A percentile compares a stretch with the other conserved stretches of the same genome.
Evolutionary conservation across 1,140 invertebrate genomes (phyloP).

Genomic region (Physella acuta): DNA sequence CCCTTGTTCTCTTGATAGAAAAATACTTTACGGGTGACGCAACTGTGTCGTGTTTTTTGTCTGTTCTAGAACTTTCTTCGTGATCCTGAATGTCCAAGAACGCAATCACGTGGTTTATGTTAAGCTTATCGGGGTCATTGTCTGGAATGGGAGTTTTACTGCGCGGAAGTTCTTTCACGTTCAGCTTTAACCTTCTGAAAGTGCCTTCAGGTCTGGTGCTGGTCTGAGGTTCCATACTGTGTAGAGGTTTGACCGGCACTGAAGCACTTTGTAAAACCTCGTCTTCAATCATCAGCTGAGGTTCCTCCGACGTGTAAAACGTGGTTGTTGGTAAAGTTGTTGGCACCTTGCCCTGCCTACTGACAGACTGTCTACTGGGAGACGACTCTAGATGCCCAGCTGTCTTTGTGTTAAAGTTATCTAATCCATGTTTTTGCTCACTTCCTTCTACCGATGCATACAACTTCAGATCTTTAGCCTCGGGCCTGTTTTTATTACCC

Average conservation of each 20-base stretch:
- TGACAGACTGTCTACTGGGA: background rate
- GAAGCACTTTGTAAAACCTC: background rate
- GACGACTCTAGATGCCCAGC: too few species aligned
- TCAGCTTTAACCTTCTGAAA: conserved; percentile 40
- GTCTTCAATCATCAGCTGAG: background rate
- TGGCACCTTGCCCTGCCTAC: background rate
- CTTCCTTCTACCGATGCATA: too few species aligned
- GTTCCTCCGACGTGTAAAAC: background rate
- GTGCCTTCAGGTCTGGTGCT: conserved; percentile 6
- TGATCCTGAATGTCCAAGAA: conserved; percentile 30
- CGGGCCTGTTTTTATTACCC: background rate
- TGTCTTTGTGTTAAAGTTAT: too few species aligned
- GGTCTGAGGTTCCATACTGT: conserved; percentile 32
- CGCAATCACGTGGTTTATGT: conserved; percentile 49
- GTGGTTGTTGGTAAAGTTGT: background rate
- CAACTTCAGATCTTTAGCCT: background rate
- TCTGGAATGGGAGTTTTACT: conserved; percentile 48
- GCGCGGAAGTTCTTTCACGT: conserved; percentile 43
- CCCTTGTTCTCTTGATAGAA: background rate
- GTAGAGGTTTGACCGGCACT: conserved; percentile 35
- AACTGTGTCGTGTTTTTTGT: background rate
- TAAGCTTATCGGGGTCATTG: conserved; percentile 49
- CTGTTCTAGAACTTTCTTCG: background rate
- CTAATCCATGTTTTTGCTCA: too few species aligned
- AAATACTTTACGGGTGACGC: background rate